phyloP scores from a whole-genome alignment of 2,888 invertebrate species.

The Syritta pipiens region DNA sequence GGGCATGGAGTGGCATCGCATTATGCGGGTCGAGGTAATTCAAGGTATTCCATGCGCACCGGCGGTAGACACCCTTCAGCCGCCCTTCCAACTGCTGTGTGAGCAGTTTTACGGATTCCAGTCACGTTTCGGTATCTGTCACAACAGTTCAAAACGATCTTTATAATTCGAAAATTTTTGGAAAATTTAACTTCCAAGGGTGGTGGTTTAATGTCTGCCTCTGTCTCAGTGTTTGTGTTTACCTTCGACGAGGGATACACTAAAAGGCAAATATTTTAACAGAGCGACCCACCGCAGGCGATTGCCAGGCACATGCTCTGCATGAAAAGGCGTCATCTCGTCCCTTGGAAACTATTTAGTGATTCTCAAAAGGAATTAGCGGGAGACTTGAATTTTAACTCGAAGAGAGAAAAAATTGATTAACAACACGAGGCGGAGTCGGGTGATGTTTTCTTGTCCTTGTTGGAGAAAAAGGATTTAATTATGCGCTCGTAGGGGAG shows the following conservation, averaged over 20 bases:
- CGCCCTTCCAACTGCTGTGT: too few relatives aligned
- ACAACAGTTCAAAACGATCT: conserved; percentile 55
- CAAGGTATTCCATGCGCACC: conserved; percentile 59
- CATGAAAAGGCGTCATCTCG: conserved; percentile 11
- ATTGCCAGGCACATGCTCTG: conserved; percentile 37
- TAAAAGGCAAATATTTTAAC: conserved; percentile 38
- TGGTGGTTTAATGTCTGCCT: too few relatives aligned
- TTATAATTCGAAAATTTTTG: conserved; percentile 56
- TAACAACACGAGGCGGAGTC: background rate
- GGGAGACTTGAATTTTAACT: conserved; percentile 24
- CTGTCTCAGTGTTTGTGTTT: too few relatives aligned
- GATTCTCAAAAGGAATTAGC: conserved; percentile 42
- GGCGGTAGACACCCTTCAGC: conserved; percentile 11
- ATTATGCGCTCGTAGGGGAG: too few relatives aligned
- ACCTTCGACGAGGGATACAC: background rate
- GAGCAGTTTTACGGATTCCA: conserved; percentile 27
- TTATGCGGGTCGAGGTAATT: conserved; percentile 56
- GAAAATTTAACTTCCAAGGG: conserved; percentile 36
- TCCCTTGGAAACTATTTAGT: conserved; percentile 27
- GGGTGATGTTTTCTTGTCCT: too few relatives aligned
- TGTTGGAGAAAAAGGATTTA: too few relatives aligned
- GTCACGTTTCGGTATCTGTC: conserved; percentile 59
- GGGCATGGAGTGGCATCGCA: conserved; percentile 27
- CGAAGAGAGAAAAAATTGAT: conserved; percentile 15
- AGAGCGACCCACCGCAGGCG: conserved; percentile 33